Evolutionary conservation across 2,888 invertebrate species (phyloP), one percentile per base, ranked within the genome.

Genomic region (Catonia carolina): DNA sequence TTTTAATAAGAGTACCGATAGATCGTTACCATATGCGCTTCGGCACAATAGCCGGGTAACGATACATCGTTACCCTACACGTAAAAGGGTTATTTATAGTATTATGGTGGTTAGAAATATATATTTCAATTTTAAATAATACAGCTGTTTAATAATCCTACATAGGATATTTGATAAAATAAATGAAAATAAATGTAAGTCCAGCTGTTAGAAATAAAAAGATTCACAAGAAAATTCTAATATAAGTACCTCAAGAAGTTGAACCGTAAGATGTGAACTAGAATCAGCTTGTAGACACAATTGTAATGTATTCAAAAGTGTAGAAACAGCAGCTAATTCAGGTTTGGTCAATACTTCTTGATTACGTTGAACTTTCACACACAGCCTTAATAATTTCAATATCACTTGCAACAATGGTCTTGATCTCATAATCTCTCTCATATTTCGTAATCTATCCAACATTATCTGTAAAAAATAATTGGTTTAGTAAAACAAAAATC

Each of bases 361-460:
- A 73, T 95, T 94, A 60, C 84, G 84, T 42, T 86, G 84, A 47
- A 92, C 90, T 76, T 96, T 96, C 52, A 94, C 87, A 71, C 94
- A 91, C 66, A 93, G 81, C 53, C 88, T 79, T 72, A 97, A 86
- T 63, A 98, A 76, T 69, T 96, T 95, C 39, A 97, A 77, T 35
- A 97, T 77, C 1, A 97, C 96, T 64, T 89, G 87, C 62, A 93
- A 82, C 51, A 98, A 75, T 23, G 93, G 89, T 53, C 90, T 84
- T 1, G 94, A 93, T 36, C 88, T 79, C n/a, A 86, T 84, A 51
- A 94, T 84, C 67, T 92, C 89, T 66, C 86, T 70, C n/a, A 67
- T 85, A 2, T 90, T 87, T 1, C 88, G 86, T 53, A 98, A 78
- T 2, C 96, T 83, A 64, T 84, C 84, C 45, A 93, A 77, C 86